phyloP scores from a whole-genome alignment of 2,797 vertebrate genomes.

The Enteromius paludinosus region DNA sequence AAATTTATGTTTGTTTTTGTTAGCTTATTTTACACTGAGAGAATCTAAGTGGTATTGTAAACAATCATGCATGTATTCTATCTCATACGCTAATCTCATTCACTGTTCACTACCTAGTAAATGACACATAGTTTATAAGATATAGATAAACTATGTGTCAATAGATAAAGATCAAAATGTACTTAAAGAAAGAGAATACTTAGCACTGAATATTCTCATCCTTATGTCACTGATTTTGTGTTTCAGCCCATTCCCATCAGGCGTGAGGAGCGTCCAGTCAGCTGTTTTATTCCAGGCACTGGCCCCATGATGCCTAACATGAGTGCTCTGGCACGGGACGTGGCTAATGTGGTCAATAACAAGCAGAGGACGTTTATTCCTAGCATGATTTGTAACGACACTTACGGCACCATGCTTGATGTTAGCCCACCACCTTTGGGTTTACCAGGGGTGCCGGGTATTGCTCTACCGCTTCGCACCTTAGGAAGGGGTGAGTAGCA shows the following conservation, averaged over 20 bases:
- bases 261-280: slow-evolving; percentile 91
- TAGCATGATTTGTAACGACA: slow-evolving; percentile 90
- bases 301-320: slow-evolving; percentile 78
- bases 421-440: slow-evolving; percentile 71
- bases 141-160: too few species aligned
- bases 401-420: slow-evolving; percentile 89
- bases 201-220: not conserved
- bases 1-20: not conserved
- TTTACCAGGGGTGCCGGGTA: slow-evolving; percentile 64
- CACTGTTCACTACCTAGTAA: not conserved
- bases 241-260: slow-evolving; percentile 89
- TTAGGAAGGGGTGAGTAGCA: slow-evolving; percentile 74
- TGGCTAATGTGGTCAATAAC: slow-evolving; percentile 78
- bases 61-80: not conserved
- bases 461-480: slow-evolving; percentile 86
- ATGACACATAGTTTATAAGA: not conserved
- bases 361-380: slow-evolving; percentile 84
- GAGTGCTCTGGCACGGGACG: slow-evolving; percentile 83
- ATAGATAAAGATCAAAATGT: not conserved
- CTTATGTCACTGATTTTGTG: not conserved
- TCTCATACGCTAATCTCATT: not conserved
- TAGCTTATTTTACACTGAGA: not conserved
- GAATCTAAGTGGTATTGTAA: not conserved
- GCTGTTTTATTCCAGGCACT: slow-evolving; percentile 82
- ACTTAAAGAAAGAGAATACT: not conserved